phyloP scores from a whole-genome alignment of 2,113 vertebrate genomes.

The Chelonoidis abingdonii region DNA sequence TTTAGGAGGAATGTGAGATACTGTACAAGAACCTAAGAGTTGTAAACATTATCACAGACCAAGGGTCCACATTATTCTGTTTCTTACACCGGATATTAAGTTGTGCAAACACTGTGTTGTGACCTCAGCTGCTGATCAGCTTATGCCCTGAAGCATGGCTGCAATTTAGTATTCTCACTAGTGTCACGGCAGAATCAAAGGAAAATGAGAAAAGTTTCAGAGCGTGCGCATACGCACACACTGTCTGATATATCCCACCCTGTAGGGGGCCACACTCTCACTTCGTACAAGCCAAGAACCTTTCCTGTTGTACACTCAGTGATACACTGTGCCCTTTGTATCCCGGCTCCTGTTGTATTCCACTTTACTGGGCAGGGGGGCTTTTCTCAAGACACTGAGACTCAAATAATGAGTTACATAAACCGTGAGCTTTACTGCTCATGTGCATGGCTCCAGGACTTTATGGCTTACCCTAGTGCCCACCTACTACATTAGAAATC shows the following conservation, averaged over 20 bases:
- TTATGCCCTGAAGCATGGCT: background rate
- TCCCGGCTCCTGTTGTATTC: background rate
- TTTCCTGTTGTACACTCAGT: background rate
- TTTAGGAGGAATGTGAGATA: background rate
- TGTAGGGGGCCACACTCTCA: background rate
- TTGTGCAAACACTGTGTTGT: background rate
- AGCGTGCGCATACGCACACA: background rate
- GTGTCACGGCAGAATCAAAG: background rate
- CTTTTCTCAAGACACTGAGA: background rate
- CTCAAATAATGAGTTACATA: background rate
- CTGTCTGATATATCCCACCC: background rate
- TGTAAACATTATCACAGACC: background rate
- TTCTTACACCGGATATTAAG: background rate
- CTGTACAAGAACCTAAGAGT: background rate
- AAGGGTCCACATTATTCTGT: background rate
- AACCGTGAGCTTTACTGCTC: background rate
- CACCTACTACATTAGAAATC: background rate
- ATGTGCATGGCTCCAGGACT: background rate
- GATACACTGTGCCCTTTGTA: background rate
- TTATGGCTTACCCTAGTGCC: background rate
- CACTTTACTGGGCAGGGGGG: background rate
- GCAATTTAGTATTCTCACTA: background rate
- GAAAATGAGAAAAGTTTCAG: background rate
- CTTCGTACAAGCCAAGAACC: background rate
- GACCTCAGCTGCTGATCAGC: fast-evolving